Percentiles rank a stretch among this genome's conserved stretches.
phyloP scores from a whole-genome alignment of 2,888 invertebrate genomes.

The Ernsta delagoae region DNA sequence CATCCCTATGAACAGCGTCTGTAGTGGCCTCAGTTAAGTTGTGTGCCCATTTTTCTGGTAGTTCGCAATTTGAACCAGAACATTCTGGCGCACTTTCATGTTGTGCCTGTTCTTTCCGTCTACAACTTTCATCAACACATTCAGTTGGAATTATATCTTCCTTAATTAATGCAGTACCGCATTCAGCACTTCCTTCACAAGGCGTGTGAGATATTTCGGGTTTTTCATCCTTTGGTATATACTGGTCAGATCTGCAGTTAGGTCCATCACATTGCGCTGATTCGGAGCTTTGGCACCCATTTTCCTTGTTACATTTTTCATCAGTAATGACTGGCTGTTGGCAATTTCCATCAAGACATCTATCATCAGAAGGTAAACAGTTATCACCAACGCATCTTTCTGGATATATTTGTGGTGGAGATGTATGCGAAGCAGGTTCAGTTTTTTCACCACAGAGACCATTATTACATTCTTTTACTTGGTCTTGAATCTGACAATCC shows the following conservation, averaged over 20 bases:
- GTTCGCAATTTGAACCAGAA: slow-evolving; percentile 51
- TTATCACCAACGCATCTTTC: slow-evolving; percentile 29
- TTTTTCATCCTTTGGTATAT: slow-evolving; percentile 2
- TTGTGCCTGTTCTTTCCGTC: slow-evolving; percentile 53
- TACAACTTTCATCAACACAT: slow-evolving; percentile 61
- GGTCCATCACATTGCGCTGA: slow-evolving; percentile 48
- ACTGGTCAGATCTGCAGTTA: slow-evolving; percentile 41
- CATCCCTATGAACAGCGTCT: no score
- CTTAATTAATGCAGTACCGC: slow-evolving; percentile 35
- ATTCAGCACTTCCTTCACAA: slow-evolving; percentile 23
- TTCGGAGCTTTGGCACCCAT: slow-evolving; percentile 43
- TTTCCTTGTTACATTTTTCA: slow-evolving; percentile 42
- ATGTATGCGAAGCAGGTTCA: slow-evolving; percentile 1
- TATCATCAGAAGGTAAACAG: slow-evolving; percentile 38
- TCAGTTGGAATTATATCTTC: slow-evolving; percentile 46
- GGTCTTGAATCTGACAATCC: slow-evolving; percentile 43
- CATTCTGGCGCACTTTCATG: slow-evolving; percentile 51
- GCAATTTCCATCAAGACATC: slow-evolving; percentile 52
- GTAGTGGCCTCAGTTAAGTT: background rate
- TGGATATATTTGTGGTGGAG: slow-evolving; percentile 34
- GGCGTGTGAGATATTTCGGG: slow-evolving; percentile 6
- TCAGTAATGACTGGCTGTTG: slow-evolving; percentile 38
- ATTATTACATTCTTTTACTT: slow-evolving; percentile 17
- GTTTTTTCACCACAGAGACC: background rate
- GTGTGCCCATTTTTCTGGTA: slow-evolving; percentile 29